phyloP scores from a whole-genome alignment of 2,797 vertebrate genomes.

The Acanthiza pusilla region DNA sequence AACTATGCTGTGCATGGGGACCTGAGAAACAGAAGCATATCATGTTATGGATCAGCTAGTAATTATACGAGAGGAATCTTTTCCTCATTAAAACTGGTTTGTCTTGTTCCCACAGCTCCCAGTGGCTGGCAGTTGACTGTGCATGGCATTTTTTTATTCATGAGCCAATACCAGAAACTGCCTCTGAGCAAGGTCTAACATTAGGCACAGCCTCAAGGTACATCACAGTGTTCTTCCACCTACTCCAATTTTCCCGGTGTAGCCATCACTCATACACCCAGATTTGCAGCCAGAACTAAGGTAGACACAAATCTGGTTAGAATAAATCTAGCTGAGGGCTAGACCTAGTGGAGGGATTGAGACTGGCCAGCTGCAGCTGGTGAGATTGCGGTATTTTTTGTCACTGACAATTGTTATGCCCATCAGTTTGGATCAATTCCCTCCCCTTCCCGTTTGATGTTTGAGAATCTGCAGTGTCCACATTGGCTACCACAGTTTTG shows the following conservation, averaged over 20 bases:
- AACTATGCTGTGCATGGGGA: neutral
- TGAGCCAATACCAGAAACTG: neutral
- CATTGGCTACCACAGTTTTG: neutral
- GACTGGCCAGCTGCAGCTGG: neutral
- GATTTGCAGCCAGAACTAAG: neutral
- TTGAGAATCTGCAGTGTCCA: neutral
- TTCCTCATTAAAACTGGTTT: neutral
- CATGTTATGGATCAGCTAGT: neutral
- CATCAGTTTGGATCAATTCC: neutral
- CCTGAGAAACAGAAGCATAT: neutral
- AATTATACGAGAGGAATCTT: neutral
- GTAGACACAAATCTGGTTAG: neutral
- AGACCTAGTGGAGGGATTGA: neutral
- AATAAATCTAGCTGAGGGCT: neutral
- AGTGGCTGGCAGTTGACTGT: neutral
- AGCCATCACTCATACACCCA: neutral
- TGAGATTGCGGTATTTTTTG: neutral
- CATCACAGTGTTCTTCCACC: neutral
- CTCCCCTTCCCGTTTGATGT: neutral
- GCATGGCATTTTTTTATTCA: neutral
- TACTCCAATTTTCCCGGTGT: neutral
- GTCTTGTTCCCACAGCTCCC: neutral
- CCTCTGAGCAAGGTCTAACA: neutral
- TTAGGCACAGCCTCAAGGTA: neutral
- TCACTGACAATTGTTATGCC: neutral